Evolutionary conservation across 2,888 invertebrate genomes (phyloP).

Genomic region (Drosophila birchii): DNA sequence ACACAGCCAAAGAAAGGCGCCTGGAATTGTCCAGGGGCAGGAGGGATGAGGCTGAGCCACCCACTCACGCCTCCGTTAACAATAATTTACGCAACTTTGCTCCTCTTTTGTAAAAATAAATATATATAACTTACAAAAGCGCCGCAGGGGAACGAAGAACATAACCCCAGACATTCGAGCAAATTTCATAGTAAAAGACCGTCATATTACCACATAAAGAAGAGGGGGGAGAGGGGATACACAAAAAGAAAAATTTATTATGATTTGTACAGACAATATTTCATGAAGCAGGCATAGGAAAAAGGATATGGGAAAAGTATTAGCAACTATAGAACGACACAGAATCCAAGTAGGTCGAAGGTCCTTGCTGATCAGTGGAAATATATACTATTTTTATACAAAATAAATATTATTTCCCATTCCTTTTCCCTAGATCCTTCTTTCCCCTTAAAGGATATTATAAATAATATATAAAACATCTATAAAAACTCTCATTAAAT

Average conservation of each 20-base stretch:
- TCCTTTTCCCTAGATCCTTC: not conserved
- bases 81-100: slow-evolving; percentile 78
- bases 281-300: too few species aligned
- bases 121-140: slow-evolving; percentile 74
- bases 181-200: slow-evolving; percentile 77
- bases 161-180: slow-evolving; percentile 32
- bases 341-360: too few species aligned
- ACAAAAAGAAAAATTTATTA: not conserved
- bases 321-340: too few species aligned
- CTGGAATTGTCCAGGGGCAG: slow-evolving; percentile 17
- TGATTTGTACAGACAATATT: not conserved
- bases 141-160: slow-evolving; percentile 38
- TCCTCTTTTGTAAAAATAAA: slow-evolving; percentile 75
- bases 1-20: slow-evolving; percentile 42
- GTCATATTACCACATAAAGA: slow-evolving; percentile 70
- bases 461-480: not conserved
- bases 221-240: not conserved
- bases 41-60: slow-evolving; percentile 17
- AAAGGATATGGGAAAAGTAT: too few species aligned
- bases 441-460: too few species aligned
- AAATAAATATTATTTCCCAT: too few species aligned
- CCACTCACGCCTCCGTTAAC: slow-evolving; percentile 77
- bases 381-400: too few species aligned
- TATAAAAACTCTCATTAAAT: not conserved
- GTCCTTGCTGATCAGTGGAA: too few species aligned